Percentiles rank a stretch among this genome's conserved stretches.
These are phyloP conservation scores for Coendou prehensilis DNA, from an alignment of 2,797 vertebrate species.

Conservation along the genomic window DNA sequence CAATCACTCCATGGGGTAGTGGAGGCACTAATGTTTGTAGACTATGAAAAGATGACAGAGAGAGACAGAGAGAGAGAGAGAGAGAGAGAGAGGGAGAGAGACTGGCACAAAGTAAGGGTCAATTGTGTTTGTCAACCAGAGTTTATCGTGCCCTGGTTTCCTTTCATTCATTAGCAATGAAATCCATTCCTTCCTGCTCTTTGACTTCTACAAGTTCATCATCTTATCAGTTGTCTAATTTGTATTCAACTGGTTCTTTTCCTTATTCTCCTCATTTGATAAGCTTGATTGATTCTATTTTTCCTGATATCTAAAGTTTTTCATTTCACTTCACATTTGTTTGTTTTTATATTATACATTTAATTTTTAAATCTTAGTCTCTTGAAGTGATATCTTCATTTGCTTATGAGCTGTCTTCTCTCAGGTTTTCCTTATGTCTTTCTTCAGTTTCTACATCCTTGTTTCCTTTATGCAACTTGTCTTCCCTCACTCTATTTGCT, in stretches of 20 bases:
- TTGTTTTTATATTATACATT: not conserved
- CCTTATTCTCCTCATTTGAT: not conserved
- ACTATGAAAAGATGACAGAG: not conserved
- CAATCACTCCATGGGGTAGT: not conserved
- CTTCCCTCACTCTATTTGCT: not conserved
- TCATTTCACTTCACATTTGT: not conserved
- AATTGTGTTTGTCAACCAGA: not conserved
- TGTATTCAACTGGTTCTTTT: not conserved
- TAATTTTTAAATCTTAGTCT: not conserved
- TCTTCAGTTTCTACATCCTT: not conserved
- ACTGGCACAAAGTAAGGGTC: not conserved
- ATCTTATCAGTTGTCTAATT: not conserved
- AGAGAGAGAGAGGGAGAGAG: not conserved
- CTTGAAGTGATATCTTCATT: not conserved
- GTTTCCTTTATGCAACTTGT: not conserved
- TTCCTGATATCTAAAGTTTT: not conserved
- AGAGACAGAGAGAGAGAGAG: not conserved
- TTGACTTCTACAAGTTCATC: not conserved
- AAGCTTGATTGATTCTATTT: slow-evolving; percentile 1
- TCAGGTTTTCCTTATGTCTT: not conserved
- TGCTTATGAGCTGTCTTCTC: not conserved
- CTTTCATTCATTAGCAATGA: not conserved
- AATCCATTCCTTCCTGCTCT: not conserved
- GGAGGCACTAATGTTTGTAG: not conserved
- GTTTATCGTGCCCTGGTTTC: not conserved